These are phyloP conservation scores for Tinamus major DNA, from an alignment of 2,797 vertebrate species.

Conservation along the genomic window DNA sequence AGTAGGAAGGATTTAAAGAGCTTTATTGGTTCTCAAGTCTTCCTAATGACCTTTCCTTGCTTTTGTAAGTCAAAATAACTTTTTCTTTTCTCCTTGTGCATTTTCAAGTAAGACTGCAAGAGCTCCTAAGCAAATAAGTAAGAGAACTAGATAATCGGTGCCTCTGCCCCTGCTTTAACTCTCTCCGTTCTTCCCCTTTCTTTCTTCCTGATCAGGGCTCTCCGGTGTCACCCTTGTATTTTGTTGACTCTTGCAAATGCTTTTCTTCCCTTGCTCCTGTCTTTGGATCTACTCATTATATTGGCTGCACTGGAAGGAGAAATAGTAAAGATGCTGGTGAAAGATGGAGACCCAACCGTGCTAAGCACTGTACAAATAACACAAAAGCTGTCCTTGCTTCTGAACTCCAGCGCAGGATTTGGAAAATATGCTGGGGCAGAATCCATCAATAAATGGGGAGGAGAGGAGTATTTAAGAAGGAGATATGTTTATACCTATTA, in stretches of 20 bases:
- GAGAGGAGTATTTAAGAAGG: not conserved
- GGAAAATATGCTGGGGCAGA: slow-evolving; percentile 34
- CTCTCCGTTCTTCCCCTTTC: not conserved
- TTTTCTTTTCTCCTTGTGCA: slow-evolving; percentile 16
- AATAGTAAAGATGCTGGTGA: slow-evolving; percentile 6
- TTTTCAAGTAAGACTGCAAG: slow-evolving; percentile 37
- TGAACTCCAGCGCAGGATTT: slow-evolving; percentile 2
- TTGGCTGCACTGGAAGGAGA: slow-evolving; percentile 34
- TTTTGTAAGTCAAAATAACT: slow-evolving; percentile 63
- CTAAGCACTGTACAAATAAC: slow-evolving; percentile 67
- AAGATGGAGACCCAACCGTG: not conserved
- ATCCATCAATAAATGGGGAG: slow-evolving; percentile 62
- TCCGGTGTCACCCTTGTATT: slow-evolving; percentile 1
- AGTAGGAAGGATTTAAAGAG: slow-evolving; percentile 71
- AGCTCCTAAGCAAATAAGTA: slow-evolving; percentile 55
- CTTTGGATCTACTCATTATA: slow-evolving; percentile 43
- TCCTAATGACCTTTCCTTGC: slow-evolving; percentile 70
- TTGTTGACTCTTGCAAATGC: slow-evolving; percentile 51
- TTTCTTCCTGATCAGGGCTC: not conserved
- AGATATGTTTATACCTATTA: slow-evolving; percentile 55
- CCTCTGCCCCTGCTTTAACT: not conserved
- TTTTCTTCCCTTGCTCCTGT: not conserved
- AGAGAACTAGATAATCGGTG: slow-evolving; percentile 14
- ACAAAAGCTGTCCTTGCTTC: slow-evolving; percentile 66
- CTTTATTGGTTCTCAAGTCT: slow-evolving; percentile 72